phyloP scores from a whole-genome alignment of 2,888 invertebrate genomes.

The Aromia moschata region DNA sequence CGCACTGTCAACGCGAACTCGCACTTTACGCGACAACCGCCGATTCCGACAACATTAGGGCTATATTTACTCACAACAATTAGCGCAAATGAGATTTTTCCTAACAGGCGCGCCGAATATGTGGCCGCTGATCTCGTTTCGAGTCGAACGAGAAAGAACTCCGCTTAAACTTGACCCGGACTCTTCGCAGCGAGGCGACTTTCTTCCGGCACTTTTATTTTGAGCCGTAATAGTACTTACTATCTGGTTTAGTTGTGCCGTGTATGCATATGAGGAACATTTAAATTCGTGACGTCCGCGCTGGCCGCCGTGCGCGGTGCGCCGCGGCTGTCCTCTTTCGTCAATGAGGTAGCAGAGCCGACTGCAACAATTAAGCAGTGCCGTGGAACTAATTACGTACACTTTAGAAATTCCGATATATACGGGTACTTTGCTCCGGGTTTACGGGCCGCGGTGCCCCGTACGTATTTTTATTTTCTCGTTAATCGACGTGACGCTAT shows the following conservation, averaged over 20 bases:
- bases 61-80: not conserved
- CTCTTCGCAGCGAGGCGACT: constrained; percentile 27
- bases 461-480: not conserved
- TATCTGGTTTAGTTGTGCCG: constrained; percentile 32
- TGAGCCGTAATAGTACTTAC: constrained; percentile 30
- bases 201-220: constrained; percentile 40
- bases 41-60: not conserved
- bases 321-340: constrained; percentile 38
- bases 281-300: constrained; percentile 48
- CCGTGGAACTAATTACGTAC: constrained; percentile 22
- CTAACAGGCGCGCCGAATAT: not conserved
- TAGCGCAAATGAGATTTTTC: not conserved
- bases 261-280: constrained; percentile 42
- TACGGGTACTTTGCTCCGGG: not conserved
- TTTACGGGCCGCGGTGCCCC: constrained; percentile 17
- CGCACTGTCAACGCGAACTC: not conserved
- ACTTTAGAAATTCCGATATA: constrained; percentile 10
- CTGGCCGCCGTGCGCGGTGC: constrained; percentile 43
- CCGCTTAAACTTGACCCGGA: constrained; percentile 7
- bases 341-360: constrained; percentile 34
- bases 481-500: constrained; percentile 1
- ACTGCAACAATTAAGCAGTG: constrained; percentile 30
- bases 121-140: not conserved
- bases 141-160: not conserved
- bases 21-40: not conserved